Conservation (phyloP, 2,797 vertebrate species). For the Coccyzus lansbergi region DNA sequence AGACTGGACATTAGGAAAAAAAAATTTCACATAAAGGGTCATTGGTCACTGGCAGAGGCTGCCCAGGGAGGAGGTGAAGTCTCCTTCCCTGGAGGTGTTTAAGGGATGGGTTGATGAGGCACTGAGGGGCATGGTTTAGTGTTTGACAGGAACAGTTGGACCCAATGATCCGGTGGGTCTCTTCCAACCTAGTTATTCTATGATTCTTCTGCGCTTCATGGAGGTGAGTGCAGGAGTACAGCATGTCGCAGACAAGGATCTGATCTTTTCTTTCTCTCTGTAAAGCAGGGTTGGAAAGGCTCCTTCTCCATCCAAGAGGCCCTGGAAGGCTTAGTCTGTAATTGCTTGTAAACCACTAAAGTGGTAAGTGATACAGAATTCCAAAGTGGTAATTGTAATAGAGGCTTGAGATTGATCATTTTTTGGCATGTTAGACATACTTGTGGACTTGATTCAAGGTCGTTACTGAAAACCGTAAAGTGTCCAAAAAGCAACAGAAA, state of each 20-base stretch:
- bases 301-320: neutral
- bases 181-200: no score
- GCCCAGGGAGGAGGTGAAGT: no score
- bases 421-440: neutral
- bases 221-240: neutral
- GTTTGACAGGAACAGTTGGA: no score
- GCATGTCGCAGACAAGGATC: rapidly evolving
- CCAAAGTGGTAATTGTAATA: neutral
- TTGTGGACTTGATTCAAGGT: slow-evolving; percentile 14
- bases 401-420: slow-evolving; percentile 1
- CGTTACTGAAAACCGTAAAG: neutral
- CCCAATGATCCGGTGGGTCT: no score
- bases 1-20: no score
- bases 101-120: no score
- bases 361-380: neutral
- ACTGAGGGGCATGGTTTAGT: no score
- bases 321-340: neutral
- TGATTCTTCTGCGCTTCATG: rapidly evolving
- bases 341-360: slow-evolving; percentile 49
- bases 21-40: no score
- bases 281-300: neutral
- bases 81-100: no score
- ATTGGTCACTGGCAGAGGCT: no score
- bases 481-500: neutral
- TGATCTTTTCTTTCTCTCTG: neutral